phyloP scores from a whole-genome alignment of 2,113 vertebrate species.

The Carassius auratus region DNA sequence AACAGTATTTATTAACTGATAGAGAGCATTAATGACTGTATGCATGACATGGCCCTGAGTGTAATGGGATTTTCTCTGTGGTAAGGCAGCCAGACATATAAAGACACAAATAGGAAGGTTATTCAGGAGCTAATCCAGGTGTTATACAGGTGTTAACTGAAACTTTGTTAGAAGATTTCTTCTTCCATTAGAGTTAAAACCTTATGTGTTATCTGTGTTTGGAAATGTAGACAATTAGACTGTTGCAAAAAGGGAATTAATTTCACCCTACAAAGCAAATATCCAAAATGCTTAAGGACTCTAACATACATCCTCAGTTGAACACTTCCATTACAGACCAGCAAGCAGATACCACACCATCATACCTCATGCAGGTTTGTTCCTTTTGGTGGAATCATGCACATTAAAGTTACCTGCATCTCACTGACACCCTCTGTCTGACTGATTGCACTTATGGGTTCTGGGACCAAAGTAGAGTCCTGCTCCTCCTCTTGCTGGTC shows the following conservation, averaged over 20 bases:
- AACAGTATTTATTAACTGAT: neutral
- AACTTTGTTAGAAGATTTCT: neutral
- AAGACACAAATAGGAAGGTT: neutral
- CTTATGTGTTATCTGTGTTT: neutral
- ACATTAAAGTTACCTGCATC: constrained; percentile 38
- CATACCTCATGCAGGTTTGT: constrained; percentile 17
- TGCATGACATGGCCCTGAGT: neutral
- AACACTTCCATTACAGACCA: neutral
- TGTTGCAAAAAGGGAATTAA: neutral
- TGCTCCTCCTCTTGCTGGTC: constrained; percentile 17
- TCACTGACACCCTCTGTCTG: constrained; percentile 25
- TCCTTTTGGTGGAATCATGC: constrained; percentile 8
- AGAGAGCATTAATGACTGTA: neutral
- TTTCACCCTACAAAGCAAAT: neutral
- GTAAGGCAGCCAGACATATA: neutral
- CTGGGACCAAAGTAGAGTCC: neutral
- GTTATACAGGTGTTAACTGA: neutral
- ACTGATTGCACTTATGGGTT: constrained; percentile 5
- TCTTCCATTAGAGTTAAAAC: neutral
- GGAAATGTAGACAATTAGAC: neutral
- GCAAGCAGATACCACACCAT: neutral
- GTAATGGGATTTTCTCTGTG: neutral
- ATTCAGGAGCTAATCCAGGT: neutral
- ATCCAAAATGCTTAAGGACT: neutral
- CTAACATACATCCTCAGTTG: neutral